Base-by-base conservation (phyloP, 2,113 vertebrate genomes). In the Rhabdomys dilectus region DNA sequence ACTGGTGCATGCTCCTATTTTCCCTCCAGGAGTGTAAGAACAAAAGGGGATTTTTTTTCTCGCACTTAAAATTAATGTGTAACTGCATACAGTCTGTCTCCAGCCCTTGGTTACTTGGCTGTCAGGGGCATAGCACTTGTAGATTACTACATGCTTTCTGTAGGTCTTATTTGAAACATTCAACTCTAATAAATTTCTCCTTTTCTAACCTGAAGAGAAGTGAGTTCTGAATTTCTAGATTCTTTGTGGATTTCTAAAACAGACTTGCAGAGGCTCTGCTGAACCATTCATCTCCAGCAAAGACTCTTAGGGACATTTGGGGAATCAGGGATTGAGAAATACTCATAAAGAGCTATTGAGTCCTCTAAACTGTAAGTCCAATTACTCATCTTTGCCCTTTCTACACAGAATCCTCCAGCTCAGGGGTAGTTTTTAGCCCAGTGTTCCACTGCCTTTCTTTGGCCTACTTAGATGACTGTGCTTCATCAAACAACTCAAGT, bases 151-250 rank as follows among this genome's bases (percentile, higher is more conserved):
- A 34, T 7, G 19, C 39, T 62, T 19, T 56, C 19, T n/a, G 4
- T 31, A 75, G 24, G 66, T 93, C 62, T 93, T 82, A 21, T 17
- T 80, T 56, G 16, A 96, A 96, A 78, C 56, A 19, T 21, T 75
- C 29, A 76, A 68, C 31, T 56, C 48, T 29, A 78, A n/a, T 66
- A 84, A 53, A 78, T 73, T 87, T 73, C 29, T 29, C 66, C 12
- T 78, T 68, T 39, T 94, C 42, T 91, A 21, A 17, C 13, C 22
- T 64, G 39, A 64, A 17, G 24, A 42, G 39, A 64, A 85, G 45
- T 31, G 15, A 51, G 39, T 51, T 87, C 39, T 68, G 10, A 45
- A 13, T 68, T 45, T 64, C 84, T 51, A 68, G 68, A 31, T n/a
- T 64, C 60, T 12, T 66, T 86, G 39, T 86, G 39, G 9, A 48